A percentile compares a stretch with the other conserved stretches of the same genome.
These are phyloP conservation scores for Aphelenchoides besseyi DNA, from an alignment of 1,140 invertebrate genomes.

Conservation along the genomic window DNA sequence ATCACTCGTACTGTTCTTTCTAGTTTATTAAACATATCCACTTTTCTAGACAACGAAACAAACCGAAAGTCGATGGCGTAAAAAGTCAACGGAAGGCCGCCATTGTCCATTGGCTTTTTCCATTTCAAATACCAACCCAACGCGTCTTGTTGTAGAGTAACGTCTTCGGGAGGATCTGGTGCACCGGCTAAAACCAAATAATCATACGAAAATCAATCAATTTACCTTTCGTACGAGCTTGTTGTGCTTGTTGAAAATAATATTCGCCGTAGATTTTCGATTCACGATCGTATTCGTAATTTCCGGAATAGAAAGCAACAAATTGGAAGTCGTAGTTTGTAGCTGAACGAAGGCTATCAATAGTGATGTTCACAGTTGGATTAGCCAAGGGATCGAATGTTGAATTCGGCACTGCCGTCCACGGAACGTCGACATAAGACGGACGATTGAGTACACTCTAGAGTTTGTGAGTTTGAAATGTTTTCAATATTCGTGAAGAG, in stretches of 20 bases:
- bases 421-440: slow-evolving; percentile 45
- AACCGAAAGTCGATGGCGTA: slow-evolving; percentile 60
- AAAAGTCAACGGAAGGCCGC: slow-evolving; percentile 50
- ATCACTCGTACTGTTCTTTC: slow-evolving; percentile 52
- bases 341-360: slow-evolving; percentile 49
- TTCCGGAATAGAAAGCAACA: slow-evolving; percentile 49
- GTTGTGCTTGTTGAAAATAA: slow-evolving; percentile 54
- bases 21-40: slow-evolving; percentile 15
- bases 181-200: slow-evolving; percentile 49
- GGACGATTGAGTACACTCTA: slow-evolving; percentile 4
- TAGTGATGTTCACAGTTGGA: slow-evolving; percentile 31
- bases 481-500: slow-evolving; percentile 13
- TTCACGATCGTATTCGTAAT: slow-evolving; percentile 39
- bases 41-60: background rate
- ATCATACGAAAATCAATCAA: background rate
- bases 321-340: slow-evolving; percentile 61
- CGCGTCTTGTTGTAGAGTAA: slow-evolving; percentile 46
- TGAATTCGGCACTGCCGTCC: slow-evolving; percentile 49
- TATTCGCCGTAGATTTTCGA: slow-evolving; percentile 43
- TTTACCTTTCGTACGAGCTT: slow-evolving; percentile 55
- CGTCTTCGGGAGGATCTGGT: slow-evolving; percentile 50
- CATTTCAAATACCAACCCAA: slow-evolving; percentile 58
- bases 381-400: slow-evolving; percentile 41
- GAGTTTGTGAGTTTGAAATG: no score
- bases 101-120: slow-evolving; percentile 52